These are phyloP conservation scores for Helicoverpa assulta DNA, from an alignment of 2,888 invertebrate genomes.

Conservation along the genomic window DNA sequence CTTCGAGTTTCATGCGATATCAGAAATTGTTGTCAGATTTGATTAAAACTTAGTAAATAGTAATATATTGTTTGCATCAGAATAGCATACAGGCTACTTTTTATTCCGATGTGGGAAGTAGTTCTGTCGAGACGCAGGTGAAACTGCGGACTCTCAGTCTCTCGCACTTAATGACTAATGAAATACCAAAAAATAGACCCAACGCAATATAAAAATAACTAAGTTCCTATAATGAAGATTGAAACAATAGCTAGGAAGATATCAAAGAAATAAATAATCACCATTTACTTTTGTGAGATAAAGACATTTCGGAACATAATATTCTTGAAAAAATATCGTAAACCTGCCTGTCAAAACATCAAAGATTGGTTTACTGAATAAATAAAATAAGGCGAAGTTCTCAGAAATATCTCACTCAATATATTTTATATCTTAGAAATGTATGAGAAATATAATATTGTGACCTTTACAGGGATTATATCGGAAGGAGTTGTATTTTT, in stretches of 20 bases:
- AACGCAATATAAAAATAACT: no score
- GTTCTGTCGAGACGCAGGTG: no score
- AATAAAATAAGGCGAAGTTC: conserved; percentile 16
- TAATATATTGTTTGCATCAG: conserved; percentile 1
- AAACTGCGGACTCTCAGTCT: no score
- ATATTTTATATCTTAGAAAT: neutral
- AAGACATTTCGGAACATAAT: neutral
- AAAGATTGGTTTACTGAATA: conserved; percentile 35
- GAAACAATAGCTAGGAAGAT: neutral
- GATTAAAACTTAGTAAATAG: neutral
- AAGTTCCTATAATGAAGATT: neutral
- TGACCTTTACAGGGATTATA: conserved; percentile 2
- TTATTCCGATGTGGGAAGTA: no score
- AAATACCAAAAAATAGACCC: no score
- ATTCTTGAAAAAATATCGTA: conserved; percentile 3
- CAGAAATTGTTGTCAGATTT: neutral
- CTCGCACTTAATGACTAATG: no score
- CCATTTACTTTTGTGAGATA: neutral
- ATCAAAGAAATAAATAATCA: neutral
- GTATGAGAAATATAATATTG: neutral
- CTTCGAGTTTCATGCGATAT: neutral
- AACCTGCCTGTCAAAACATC: conserved; percentile 13
- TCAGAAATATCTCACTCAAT: conserved; percentile 2
- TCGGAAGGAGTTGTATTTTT: neutral
- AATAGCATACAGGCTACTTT: no score